Base-by-base conservation (phyloP, 1,140 invertebrate species). In the Brachionus angularis region DNA sequence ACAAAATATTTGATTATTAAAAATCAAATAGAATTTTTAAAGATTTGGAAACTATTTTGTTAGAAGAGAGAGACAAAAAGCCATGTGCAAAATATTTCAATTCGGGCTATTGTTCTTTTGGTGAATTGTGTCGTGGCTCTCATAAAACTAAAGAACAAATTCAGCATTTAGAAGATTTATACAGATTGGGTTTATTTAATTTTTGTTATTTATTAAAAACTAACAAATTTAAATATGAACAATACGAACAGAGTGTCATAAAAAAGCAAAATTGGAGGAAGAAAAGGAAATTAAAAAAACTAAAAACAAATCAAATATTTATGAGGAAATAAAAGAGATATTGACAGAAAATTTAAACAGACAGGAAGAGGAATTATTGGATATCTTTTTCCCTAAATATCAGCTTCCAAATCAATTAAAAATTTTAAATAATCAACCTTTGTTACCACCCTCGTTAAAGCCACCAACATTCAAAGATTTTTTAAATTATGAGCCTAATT, bases 181-280 rank as follows among this genome's bases (percentile, higher is more conserved):
- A 47, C 5, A 42, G 62, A 67, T 14, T 47, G 21, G 42, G 62
- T 67, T 34, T 42, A 14, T 36, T 44, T 23, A 62, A 42, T 31
- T 31, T 61, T 34, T 3, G 27, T 33, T 61, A 23, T 34, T 25
- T 3, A 50, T 27, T 5, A 14, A 27, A 25, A 2, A 27, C 23
- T 8, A 1, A 14, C 5, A 33, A 31, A 2, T 55, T 55, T 29
- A 18, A 33, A 33, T 39, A 14, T 1, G 8, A n/a, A 36, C n/a
- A n/a, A n/a, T n/a, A n/a, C n/a, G n/a, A n/a, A n/a, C n/a, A 58
- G 53, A 58, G 39, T 58, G 53, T 39, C 53, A 58, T 14, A 58
- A 58, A 39, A 58, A 58, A 23, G 53, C 39, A 7, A 58, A 58
- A 23, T 8, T 42, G 21, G 53, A 58, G 27, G 33, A 58, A 21